These are phyloP conservation scores for Carassius auratus DNA, from an alignment of 2,113 vertebrate genomes.

Conservation along the genomic window DNA sequence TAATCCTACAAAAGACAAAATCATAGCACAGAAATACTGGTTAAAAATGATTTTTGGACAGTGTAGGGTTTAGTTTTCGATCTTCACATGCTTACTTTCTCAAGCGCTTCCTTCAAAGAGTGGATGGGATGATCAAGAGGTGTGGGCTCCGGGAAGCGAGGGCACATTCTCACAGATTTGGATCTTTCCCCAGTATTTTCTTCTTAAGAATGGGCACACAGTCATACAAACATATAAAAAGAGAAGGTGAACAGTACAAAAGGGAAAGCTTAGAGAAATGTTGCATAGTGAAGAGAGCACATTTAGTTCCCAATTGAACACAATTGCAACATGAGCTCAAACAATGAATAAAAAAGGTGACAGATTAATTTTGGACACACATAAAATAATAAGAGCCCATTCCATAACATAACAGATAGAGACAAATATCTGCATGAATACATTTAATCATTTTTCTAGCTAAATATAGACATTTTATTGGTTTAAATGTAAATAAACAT, in stretches of 20 bases:
- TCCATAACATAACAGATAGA: not conserved
- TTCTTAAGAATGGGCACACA: conserved; percentile 56
- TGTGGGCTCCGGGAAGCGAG: conserved; percentile 81
- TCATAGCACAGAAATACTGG: not conserved
- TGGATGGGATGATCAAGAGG: conserved; percentile 86
- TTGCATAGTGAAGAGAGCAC: not conserved
- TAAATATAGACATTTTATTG: not conserved
- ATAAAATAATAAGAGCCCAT: not conserved
- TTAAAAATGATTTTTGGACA: not conserved
- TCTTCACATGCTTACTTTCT: conserved; percentile 78
- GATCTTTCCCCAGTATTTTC: conserved; percentile 60
- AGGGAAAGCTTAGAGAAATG: conserved; percentile 62
- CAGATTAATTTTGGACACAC: not conserved
- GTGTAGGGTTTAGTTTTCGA: not conserved
- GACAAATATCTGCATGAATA: too few relatives aligned
- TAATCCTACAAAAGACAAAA: not conserved
- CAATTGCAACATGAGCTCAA: not conserved
- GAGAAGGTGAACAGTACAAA: not conserved
- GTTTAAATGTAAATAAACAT: not conserved
- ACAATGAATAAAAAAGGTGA: not conserved
- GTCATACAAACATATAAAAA: not conserved
- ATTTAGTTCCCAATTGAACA: not conserved
- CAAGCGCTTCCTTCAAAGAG: conserved; percentile 83
- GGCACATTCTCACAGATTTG: conserved; percentile 60
- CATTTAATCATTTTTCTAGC: not conserved